phyloP scores from a whole-genome alignment of 2,888 invertebrate species.

The Drosophila neotestacea region DNA sequence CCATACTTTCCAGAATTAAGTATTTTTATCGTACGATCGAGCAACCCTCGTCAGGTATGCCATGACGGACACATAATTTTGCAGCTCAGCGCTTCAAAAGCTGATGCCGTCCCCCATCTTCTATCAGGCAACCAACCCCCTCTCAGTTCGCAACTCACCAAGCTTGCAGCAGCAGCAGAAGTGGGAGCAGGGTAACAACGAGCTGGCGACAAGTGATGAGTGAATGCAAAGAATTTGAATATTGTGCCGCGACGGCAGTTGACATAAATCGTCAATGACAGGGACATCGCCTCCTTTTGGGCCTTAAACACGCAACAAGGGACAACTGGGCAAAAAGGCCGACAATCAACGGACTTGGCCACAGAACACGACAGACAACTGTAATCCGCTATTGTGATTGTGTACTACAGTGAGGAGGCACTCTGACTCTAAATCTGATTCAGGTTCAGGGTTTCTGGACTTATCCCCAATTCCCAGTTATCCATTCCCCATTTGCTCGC shows the following conservation, averaged over 20 bases:
- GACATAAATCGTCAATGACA: slow-evolving; percentile 85
- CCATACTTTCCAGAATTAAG: neutral
- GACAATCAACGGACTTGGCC: slow-evolving; percentile 57
- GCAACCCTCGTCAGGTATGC: slow-evolving; percentile 62
- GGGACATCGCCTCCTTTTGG: slow-evolving; percentile 81
- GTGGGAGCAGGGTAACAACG: slow-evolving; percentile 22
- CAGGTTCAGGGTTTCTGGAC: slow-evolving; percentile 19
- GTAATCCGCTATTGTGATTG: slow-evolving; percentile 76
- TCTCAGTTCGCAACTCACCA: neutral
- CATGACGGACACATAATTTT: slow-evolving; percentile 66
- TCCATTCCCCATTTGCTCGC: slow-evolving; percentile 11
- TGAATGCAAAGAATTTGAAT: slow-evolving; percentile 84
- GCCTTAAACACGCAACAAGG: slow-evolving; percentile 68
- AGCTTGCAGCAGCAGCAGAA: slow-evolving; percentile 17
- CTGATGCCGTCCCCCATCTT: slow-evolving; percentile 39
- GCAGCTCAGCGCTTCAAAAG: slow-evolving; percentile 54
- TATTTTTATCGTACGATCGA: neutral
- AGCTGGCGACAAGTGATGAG: slow-evolving; percentile 77
- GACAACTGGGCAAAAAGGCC: slow-evolving; percentile 51
- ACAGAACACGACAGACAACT: slow-evolving; percentile 79
- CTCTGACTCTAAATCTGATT: slow-evolving; percentile 13
- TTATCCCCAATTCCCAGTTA: slow-evolving; percentile 2
- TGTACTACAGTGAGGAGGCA: slow-evolving; percentile 14
- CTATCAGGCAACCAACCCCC: slow-evolving; percentile 24
- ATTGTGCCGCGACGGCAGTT: slow-evolving; percentile 79